phyloP scores from a whole-genome alignment of 2,888 invertebrate genomes.

The Smittia sp. region DNA sequence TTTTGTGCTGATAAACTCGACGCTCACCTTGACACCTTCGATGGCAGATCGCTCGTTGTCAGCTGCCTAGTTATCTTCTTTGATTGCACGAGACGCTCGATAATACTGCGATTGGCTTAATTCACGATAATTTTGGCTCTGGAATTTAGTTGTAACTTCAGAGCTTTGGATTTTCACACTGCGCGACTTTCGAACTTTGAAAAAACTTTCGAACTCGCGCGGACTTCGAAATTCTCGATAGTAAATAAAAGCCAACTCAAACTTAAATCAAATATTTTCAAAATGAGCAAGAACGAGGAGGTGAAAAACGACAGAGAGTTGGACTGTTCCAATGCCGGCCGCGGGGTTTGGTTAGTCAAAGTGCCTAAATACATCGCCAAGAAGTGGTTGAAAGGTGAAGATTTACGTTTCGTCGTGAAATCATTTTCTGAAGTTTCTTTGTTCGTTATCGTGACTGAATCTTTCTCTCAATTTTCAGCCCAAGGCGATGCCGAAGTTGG shows the following conservation, averaged over 20 bases:
- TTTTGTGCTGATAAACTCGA: too few relatives aligned
- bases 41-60: too few relatives aligned
- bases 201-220: too few relatives aligned
- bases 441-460: background rate
- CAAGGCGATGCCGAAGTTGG: conserved; percentile 92
- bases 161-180: too few relatives aligned
- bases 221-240: background rate
- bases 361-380: conserved; percentile 94
- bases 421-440: background rate
- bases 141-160: too few relatives aligned
- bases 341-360: conserved; percentile 96
- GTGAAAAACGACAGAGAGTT: conserved; percentile 60
- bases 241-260: background rate
- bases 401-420: too few relatives aligned
- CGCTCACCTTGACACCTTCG: too few relatives aligned
- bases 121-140: too few relatives aligned
- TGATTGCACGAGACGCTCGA: too few relatives aligned
- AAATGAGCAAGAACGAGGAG: conserved; percentile 16
- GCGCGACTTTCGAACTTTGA: too few relatives aligned
- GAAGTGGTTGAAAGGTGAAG: conserved; percentile 78
- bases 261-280: background rate
- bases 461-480: conserved; percentile 50
- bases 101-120: too few relatives aligned
- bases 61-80: too few relatives aligned
- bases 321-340: conserved; percentile 81